These are phyloP conservation scores for Andrena cerasifolii DNA, from an alignment of 1,140 invertebrate genomes.

Conservation along the genomic window DNA sequence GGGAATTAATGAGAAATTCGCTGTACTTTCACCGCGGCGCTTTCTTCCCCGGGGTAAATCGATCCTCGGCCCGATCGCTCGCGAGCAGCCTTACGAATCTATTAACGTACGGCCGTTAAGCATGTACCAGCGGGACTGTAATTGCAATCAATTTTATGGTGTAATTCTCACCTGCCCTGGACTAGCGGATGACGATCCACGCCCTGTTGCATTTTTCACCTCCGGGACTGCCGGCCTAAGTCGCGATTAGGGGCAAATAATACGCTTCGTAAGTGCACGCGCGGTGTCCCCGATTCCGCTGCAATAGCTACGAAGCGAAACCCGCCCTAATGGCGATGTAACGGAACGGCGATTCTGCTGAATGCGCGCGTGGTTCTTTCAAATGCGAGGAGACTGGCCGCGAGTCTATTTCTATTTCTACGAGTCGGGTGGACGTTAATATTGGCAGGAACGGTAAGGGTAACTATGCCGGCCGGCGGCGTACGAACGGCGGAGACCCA, in stretches of 20 bases:
- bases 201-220: too few species aligned
- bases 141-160: slow-evolving; percentile 1
- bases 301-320: slow-evolving; percentile 48
- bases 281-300: slow-evolving; percentile 28
- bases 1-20: slow-evolving; percentile 26
- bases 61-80: not conserved
- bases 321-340: slow-evolving; percentile 51
- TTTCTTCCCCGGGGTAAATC: slow-evolving; percentile 1
- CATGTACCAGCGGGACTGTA: too few species aligned
- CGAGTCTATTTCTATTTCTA: slow-evolving; percentile 45
- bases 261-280: not conserved
- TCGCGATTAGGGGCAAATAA: not conserved
- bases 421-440: slow-evolving; percentile 49
- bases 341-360: slow-evolving; percentile 55
- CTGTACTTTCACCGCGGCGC: slow-evolving; percentile 11
- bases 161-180: slow-evolving; percentile 28
- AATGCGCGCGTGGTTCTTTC: slow-evolving; percentile 30
- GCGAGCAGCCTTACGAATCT: not conserved
- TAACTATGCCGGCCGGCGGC: slow-evolving; percentile 66
- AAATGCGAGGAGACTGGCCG: slow-evolving; percentile 17
- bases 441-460: slow-evolving; percentile 60
- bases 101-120: not conserved
- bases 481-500: too few species aligned
- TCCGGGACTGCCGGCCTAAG: too few species aligned
- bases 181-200: too few species aligned